phyloP scores from a whole-genome alignment of 2,888 invertebrate genomes.

The Ditylenchus weischeri region DNA sequence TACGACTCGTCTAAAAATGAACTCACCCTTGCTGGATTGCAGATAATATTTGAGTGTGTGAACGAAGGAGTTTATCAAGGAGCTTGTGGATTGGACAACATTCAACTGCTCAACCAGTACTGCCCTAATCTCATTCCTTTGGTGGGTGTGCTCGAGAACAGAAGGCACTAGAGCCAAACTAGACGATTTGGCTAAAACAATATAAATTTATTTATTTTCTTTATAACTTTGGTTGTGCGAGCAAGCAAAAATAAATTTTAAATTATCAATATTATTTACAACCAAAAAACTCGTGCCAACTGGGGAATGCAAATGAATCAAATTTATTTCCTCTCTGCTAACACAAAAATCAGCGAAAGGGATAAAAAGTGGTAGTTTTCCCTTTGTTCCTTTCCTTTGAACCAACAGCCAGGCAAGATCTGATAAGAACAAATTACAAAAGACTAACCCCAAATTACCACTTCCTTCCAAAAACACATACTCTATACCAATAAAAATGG shows the following conservation, averaged over 20 bases:
- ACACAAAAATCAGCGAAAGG: no score
- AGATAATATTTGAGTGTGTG: slow-evolving; percentile 54
- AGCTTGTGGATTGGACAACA: slow-evolving; percentile 52
- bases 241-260: no score
- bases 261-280: no score
- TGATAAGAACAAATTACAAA: slow-evolving; percentile 4
- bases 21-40: slow-evolving; percentile 15
- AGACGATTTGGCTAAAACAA: not conserved
- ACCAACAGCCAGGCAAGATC: no score
- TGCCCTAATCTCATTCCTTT: slow-evolving; percentile 39
- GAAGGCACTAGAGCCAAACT: not conserved
- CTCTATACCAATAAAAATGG: no score
- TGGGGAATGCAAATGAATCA: no score
- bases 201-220: not conserved
- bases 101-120: slow-evolving; percentile 37
- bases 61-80: slow-evolving; percentile 47
- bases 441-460: not conserved
- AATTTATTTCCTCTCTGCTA: no score
- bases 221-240: not conserved
- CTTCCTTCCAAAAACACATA: not conserved
- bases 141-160: slow-evolving; percentile 9
- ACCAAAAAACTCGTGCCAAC: no score
- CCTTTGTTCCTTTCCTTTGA: no score
- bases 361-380: no score
- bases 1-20: no score